Evolutionary conservation across 2,113 vertebrate genomes (phyloP), one percentile per base, ranked within the genome.

Genomic region (Brevimyrus niger): DNA sequence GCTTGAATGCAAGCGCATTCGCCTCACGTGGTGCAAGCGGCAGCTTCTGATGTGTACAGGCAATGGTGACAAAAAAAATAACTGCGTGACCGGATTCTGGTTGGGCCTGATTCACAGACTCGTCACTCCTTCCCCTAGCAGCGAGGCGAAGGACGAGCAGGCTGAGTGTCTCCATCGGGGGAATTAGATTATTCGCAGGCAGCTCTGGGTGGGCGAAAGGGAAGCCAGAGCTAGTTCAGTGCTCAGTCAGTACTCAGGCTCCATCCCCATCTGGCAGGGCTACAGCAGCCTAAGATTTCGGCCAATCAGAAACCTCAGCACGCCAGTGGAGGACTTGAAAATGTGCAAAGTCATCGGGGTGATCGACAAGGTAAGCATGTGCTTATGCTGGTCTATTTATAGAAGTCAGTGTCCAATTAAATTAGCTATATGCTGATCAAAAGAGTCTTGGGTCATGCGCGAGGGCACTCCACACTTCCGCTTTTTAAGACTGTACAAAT

Each of bases 201-300:
- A 51, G 85, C 85, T 53, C 85, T 17, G 48, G 27, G 85, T 15
- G 85, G n/a, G 46, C 27, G 10, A 69, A 69, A 11, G 61, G 61
- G 61, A 69, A 69, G 27, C 11, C 9, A 9, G 46, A 31, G 15
- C 42, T 23, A 84, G 42, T 3, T 84, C 44, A n/a, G 44, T 47
- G 38, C 38, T 44, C 80, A 10, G 82, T 47, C 42, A 11, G 38
- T 84, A 84, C 44, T 46, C 82, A 84, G 42, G 44, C 82, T 84
- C 27, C 35, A 17, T 65, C 89, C 89, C 92, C 89, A 44, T 89
- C 15, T 61, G 23, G 6, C 94, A 99, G 98, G 98, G 98, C 87
- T 99, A 98, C 95, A 99, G 98, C 95, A 99, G 98, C 93, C 94
- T 99, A 92, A 95, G 98, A 90, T 98, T 99, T 90, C 96, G 98